A percentile compares a stretch with the other conserved stretches of the same genome.
Evolutionary conservation across 1,140 invertebrate genomes (phyloP).

Genomic region (Cardiocondyla obscurior): DNA sequence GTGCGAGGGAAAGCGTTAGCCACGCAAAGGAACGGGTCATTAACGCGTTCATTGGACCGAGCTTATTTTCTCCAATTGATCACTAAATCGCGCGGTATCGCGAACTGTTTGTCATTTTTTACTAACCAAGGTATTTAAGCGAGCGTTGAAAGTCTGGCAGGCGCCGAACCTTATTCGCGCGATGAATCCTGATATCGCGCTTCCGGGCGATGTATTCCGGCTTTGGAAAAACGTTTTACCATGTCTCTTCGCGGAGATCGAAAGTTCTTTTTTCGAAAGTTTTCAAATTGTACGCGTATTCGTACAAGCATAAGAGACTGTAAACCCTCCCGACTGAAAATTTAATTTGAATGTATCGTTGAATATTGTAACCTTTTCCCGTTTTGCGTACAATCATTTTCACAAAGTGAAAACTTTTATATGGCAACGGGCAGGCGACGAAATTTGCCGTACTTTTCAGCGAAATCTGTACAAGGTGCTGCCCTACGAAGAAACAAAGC

Average conservation of each 20-base stretch:
- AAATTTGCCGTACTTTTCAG: not conserved
- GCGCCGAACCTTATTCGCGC: not conserved
- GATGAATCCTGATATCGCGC: not conserved
- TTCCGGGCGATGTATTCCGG: not conserved
- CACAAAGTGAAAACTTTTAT: conserved; percentile 39
- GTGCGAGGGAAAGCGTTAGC: not conserved
- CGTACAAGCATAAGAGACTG: conserved; percentile 11
- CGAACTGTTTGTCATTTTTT: conserved; percentile 38
- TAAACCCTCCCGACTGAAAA: not conserved
- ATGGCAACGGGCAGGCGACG: not conserved
- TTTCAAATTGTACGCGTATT: conserved; percentile 17
- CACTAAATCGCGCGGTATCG: not conserved
- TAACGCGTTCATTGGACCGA: not conserved
- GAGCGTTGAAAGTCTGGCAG: not conserved
- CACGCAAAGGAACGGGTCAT: not conserved
- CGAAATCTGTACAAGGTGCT: not conserved
- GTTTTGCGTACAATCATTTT: conserved; percentile 47
- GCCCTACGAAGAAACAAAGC: too few species aligned
- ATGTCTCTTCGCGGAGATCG: conserved; percentile 15
- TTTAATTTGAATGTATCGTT: not conserved
- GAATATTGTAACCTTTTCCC: not conserved
- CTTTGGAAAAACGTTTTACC: conserved; percentile 36
- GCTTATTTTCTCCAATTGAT: not conserved
- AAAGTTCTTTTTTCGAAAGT: conserved; percentile 39
- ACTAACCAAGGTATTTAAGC: not conserved